Evolutionary conservation across 1,140 invertebrate genomes (phyloP).

Genomic region (Platyscapa corneri): DNA sequence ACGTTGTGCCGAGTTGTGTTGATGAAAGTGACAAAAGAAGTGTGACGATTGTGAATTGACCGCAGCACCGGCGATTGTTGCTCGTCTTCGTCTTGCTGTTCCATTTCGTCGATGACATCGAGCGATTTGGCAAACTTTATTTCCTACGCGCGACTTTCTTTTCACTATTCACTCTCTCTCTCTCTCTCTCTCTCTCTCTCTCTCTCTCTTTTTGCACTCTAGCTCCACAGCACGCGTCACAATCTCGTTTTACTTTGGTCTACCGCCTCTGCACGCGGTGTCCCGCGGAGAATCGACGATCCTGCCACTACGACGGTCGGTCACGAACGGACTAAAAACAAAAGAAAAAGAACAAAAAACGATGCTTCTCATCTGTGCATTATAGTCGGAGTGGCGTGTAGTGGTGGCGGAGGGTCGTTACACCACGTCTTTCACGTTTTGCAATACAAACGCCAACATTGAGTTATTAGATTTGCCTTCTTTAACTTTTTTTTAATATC

Average conservation of each 20-base stretch:
- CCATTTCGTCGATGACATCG: constrained; percentile 20
- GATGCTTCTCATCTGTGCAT: background rate
- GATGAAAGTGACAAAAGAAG: constrained; percentile 80
- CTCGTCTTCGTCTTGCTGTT: constrained; percentile 35
- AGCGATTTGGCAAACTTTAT: background rate
- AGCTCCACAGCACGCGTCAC: background rate
- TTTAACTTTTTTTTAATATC: background rate
- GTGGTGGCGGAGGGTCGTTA: background rate
- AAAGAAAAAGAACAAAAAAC: constrained; percentile 42
- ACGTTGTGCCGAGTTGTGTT: constrained; percentile 80
- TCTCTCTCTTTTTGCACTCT: background rate
- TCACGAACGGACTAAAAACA: constrained; percentile 46
- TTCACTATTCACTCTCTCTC: background rate
- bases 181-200: background rate
- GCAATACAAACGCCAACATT: too few relatives aligned
- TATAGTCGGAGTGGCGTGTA: background rate
- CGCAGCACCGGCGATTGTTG: constrained; percentile 57
- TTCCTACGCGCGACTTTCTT: background rate
- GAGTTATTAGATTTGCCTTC: background rate
- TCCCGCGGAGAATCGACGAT: constrained; percentile 12
- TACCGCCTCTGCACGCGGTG: background rate
- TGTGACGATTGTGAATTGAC: constrained; percentile 71
- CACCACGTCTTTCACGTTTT: background rate
- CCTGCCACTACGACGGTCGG: background rate
- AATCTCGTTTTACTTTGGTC: constrained; percentile 6